Base-by-base conservation (phyloP, 2,888 invertebrate species). In the Prosopocoilus inquinatus region DNA sequence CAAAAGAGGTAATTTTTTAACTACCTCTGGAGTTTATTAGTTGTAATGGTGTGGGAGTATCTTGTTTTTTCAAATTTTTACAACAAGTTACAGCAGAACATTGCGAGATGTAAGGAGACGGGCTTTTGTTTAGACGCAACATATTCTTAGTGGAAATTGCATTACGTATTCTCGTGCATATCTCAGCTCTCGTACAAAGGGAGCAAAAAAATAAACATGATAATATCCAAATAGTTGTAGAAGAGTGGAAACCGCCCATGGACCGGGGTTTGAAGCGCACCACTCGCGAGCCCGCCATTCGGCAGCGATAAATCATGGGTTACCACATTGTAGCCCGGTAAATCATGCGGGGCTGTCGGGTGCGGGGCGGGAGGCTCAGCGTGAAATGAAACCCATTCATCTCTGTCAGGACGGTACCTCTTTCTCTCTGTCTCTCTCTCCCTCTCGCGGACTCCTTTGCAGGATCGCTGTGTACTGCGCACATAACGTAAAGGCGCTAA, bases 241-340 rank as follows among this genome's bases (percentile, higher is more conserved):
- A 55, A 56, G 51, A 56, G 56, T 56, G 56, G 56, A 56, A 56
- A 56, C 53, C 62, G 62, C 59, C 63, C 58, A 63, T 55, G 65
- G 65, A 63, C 67, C 69, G 70, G 70, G 65, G 67, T 69, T 64
- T 64, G 68, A 69, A 67, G 65, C 67, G 68, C 69, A 67, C 65
- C 61, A 58, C 69, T 77, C 78, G 76, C 77, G 78, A 78, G 78
- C 78, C 80, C 79, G 80, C 80, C 80, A 80, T 81, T 81, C 81
- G 81, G 80, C 80, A 75, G 76, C 79, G 70, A 82, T 84, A 84
- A 83, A 84, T 84, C 83, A 83, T 83, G 83, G 82, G 82, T 82
- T 83, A 83, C 84, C 84, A 83, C 83, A 83, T 82, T 82, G 83
- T 82, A 82, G 81, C 81, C 80, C 81, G 79, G 82, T 83, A 83